phyloP scores from a whole-genome alignment of 2,113 vertebrate genomes.

The Rhinichthys klamathensis region DNA sequence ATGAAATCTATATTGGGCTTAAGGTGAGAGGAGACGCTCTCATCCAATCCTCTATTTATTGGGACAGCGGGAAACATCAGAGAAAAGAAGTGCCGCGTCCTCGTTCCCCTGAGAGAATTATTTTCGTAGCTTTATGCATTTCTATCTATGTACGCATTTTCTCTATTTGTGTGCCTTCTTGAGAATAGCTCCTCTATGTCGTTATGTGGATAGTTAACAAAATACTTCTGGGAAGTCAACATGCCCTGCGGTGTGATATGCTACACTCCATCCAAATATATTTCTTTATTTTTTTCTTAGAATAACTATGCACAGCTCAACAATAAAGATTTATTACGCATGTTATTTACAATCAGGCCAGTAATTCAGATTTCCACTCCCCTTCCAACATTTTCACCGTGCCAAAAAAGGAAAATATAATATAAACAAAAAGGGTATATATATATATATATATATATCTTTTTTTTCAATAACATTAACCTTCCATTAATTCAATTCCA shows the following conservation, averaged over 20 bases:
- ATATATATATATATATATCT: no score
- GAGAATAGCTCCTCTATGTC: background rate
- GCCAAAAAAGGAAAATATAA: background rate
- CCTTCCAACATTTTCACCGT: background rate
- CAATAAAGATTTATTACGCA: background rate
- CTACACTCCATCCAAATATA: background rate
- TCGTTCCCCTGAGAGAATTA: slow-evolving; percentile 10
- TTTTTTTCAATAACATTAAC: no score
- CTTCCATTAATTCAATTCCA: no score
- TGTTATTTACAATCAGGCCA: background rate
- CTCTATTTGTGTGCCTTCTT: background rate
- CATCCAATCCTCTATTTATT: slow-evolving; percentile 32
- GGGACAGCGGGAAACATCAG: slow-evolving; percentile 26
- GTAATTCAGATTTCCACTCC: background rate
- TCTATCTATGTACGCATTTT: background rate
- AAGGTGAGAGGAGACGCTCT: slow-evolving; percentile 2
- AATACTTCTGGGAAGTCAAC: slow-evolving; percentile 1
- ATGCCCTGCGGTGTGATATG: background rate
- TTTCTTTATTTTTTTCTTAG: background rate
- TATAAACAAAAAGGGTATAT: no score
- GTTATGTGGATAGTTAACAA: background rate
- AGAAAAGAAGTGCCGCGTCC: background rate
- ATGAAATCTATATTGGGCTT: slow-evolving; percentile 41
- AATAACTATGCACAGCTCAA: background rate
- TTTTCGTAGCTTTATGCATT: background rate